phyloP scores from a whole-genome alignment of 1,140 invertebrate genomes.

The Lasioglossum albipes region DNA sequence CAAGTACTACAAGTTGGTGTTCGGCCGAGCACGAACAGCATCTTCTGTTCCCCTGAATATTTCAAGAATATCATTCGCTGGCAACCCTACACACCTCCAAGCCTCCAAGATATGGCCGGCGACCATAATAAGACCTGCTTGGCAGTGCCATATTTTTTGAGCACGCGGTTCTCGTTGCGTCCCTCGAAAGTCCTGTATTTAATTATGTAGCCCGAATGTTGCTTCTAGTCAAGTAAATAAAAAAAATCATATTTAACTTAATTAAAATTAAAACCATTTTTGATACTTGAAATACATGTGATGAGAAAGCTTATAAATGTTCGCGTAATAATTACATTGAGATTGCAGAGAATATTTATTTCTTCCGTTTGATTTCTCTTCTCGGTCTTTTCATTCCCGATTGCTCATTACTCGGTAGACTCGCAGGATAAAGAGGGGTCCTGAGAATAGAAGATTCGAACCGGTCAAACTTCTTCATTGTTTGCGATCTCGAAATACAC shows the following conservation, averaged over 20 bases:
- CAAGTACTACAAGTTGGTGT: constrained; percentile 25
- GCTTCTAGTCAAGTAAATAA: too few species aligned
- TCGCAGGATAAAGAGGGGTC: constrained; percentile 5
- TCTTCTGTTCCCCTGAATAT: constrained; percentile 65
- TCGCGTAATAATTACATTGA: too few species aligned
- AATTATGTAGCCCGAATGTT: too few species aligned
- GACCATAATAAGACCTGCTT: not conserved
- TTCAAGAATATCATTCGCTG: constrained; percentile 53
- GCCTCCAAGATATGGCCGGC: constrained; percentile 17
- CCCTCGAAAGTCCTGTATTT: too few species aligned
- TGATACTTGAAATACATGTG: too few species aligned
- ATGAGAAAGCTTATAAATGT: too few species aligned
- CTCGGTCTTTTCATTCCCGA: not conserved
- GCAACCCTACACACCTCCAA: constrained; percentile 27
- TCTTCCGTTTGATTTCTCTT: not conserved
- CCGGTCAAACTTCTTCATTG: constrained; percentile 9
- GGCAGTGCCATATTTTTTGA: constrained; percentile 17
- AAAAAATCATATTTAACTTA: too few species aligned
- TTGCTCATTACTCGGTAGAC: constrained; percentile 4
- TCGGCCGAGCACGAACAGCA: constrained; percentile 52
- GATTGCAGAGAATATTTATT: too few species aligned
- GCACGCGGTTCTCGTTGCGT: too few species aligned
- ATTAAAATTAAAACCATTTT: too few species aligned
- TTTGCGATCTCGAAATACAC: not conserved
- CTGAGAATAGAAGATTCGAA: not conserved